These are phyloP conservation scores for Channa argus DNA, from an alignment of 2,113 vertebrate genomes.

Conservation along the genomic window DNA sequence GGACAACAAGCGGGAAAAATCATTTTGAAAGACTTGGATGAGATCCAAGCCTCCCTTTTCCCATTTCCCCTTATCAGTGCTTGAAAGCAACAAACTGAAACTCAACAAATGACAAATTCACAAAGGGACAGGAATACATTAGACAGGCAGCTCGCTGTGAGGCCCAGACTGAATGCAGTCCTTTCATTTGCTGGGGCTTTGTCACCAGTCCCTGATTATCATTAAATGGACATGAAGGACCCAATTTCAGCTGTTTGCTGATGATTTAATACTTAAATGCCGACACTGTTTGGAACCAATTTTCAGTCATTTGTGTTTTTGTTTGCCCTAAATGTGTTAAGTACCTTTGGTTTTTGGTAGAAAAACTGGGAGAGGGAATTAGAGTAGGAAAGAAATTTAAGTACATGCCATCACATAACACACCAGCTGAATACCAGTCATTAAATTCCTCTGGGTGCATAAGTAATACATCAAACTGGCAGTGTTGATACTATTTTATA, in stretches of 20 bases:
- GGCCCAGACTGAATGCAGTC: not conserved
- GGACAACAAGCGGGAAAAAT: constrained; percentile 18
- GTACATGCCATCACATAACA: not conserved
- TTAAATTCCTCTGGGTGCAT: no score
- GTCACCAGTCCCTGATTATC: constrained; percentile 22
- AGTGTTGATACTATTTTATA: not conserved
- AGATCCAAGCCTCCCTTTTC: constrained; percentile 13
- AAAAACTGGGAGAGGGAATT: not conserved
- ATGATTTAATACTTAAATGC: constrained; percentile 27
- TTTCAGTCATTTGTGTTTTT: constrained; percentile 18
- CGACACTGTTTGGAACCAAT: not conserved
- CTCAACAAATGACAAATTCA: constrained; percentile 42
- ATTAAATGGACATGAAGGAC: constrained; percentile 24
- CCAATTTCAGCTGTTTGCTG: constrained; percentile 11
- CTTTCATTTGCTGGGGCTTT: constrained; percentile 6
- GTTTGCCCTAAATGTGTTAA: constrained; percentile 11
- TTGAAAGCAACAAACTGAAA: constrained; percentile 33
- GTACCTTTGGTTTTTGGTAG: constrained; percentile 10
- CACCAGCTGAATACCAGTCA: not conserved
- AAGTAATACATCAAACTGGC: no score
- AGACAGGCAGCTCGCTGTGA: constrained; percentile 1
- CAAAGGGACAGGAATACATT: constrained; percentile 30
- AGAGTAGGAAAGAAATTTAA: no score
- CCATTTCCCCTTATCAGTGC: constrained; percentile 38
- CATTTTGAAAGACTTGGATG: constrained; percentile 17